These are phyloP conservation scores for Odocoileus virginianus DNA, from an alignment of 2,113 vertebrate species.

Conservation along the genomic window DNA sequence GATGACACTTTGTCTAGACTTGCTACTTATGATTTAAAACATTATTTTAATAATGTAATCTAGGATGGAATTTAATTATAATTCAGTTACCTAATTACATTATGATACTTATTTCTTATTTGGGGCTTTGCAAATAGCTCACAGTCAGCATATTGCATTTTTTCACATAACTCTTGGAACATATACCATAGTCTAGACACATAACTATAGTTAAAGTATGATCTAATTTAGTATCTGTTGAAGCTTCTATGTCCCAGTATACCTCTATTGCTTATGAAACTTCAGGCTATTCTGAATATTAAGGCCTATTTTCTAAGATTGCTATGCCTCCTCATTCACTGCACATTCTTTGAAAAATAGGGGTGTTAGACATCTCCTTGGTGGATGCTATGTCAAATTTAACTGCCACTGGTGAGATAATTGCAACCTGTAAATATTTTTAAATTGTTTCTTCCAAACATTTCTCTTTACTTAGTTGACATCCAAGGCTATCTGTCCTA, in stretches of 20 bases:
- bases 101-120: background rate
- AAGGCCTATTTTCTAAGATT: background rate
- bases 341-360: background rate
- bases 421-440: conserved; percentile 13
- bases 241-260: background rate
- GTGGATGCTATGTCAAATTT: background rate
- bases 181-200: background rate
- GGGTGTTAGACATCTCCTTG: background rate
- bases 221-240: background rate
- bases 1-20: background rate
- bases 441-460: background rate
- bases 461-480: conserved; percentile 11
- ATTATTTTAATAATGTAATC: background rate
- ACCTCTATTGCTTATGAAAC: background rate
- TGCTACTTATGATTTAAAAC: background rate
- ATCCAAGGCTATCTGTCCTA: background rate
- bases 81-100: background rate
- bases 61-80: background rate
- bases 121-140: background rate
- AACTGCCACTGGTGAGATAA: background rate
- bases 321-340: background rate
- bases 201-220: background rate
- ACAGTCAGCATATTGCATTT: background rate
- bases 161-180: background rate
- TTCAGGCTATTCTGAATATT: background rate